Evolutionary conservation across 2,888 invertebrate species (phyloP).

Genomic region (Melipona beecheii): DNA sequence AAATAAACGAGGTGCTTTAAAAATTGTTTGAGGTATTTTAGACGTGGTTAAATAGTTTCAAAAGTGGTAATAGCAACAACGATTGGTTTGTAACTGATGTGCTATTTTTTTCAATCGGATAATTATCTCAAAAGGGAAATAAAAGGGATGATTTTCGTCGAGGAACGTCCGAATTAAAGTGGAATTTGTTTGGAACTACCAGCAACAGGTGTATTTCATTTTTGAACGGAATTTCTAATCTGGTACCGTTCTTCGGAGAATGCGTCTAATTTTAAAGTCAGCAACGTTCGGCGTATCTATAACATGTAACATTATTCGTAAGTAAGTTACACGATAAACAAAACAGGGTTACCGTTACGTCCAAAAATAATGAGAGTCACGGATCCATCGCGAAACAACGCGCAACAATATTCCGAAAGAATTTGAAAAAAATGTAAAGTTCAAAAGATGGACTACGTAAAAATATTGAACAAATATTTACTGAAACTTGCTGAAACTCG

Average conservation of each 20-base stretch:
- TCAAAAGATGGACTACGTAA: neutral
- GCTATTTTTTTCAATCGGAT: too few relatives aligned
- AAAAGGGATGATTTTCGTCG: neutral
- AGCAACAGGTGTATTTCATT: neutral
- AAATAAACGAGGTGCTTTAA: neutral
- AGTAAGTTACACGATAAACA: neutral
- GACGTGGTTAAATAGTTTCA: neutral
- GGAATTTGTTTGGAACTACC: neutral
- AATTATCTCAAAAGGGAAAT: neutral
- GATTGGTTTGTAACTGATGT: too few relatives aligned
- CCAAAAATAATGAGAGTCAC: slow-evolving; percentile 5
- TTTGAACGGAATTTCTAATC: slow-evolving; percentile 1
- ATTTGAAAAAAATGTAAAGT: neutral
- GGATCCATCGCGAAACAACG: neutral
- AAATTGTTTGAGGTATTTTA: neutral
- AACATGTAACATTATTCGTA: neutral
- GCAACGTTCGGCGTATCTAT: too few relatives aligned
- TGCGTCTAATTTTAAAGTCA: neutral
- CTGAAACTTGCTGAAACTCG: neutral
- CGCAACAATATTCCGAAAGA: neutral
- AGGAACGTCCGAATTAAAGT: too few relatives aligned
- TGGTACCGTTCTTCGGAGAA: neutral
- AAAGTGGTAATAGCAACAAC: too few relatives aligned
- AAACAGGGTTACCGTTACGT: neutral
- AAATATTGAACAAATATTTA: neutral